A percentile compares a stretch with the other conserved stretches of the same genome.
Evolutionary conservation across 2,113 vertebrate genomes (phyloP).

Genomic region (Bagarius yarrelli): DNA sequence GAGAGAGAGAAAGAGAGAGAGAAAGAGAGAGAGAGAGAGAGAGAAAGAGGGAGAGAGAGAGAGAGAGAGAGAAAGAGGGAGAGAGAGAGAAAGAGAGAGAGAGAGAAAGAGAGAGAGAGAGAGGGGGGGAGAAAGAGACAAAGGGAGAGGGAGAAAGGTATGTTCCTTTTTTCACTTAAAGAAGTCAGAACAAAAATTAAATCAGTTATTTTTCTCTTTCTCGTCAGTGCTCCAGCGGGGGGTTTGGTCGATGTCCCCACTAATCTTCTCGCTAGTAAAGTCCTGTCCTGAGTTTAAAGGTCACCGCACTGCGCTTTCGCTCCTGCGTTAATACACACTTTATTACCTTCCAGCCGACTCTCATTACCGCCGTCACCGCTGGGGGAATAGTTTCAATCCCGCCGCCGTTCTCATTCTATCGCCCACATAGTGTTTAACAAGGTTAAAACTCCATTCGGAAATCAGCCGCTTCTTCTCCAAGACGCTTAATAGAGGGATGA

Average conservation of each 20-base stretch:
- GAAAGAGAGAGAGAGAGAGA: no score
- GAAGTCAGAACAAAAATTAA: neutral
- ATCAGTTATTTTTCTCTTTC: neutral
- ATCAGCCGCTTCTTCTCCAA: neutral
- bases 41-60: no score
- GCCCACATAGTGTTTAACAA: neutral
- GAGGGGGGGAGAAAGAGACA: no score
- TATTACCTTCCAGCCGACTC: constrained; percentile 1
- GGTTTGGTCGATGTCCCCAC: no score
- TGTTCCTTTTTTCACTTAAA: neutral
- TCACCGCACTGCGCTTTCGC: neutral
- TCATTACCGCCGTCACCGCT: neutral
- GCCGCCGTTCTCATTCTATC: neutral
- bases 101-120: no score
- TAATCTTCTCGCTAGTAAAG: neutral
- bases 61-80: no score
- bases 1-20: no score
- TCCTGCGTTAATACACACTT: neutral
- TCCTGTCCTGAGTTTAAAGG: neutral
- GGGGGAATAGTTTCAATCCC: neutral
- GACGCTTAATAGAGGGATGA: no score
- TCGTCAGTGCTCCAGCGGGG: neutral
- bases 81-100: no score
- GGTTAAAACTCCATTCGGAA: constrained; percentile 9
- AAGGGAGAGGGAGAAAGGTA: no score